Percentiles rank a stretch among this genome's conserved stretches.
These are phyloP conservation scores for Timema podura DNA, from an alignment of 2,888 invertebrate species.

Conservation along the genomic window DNA sequence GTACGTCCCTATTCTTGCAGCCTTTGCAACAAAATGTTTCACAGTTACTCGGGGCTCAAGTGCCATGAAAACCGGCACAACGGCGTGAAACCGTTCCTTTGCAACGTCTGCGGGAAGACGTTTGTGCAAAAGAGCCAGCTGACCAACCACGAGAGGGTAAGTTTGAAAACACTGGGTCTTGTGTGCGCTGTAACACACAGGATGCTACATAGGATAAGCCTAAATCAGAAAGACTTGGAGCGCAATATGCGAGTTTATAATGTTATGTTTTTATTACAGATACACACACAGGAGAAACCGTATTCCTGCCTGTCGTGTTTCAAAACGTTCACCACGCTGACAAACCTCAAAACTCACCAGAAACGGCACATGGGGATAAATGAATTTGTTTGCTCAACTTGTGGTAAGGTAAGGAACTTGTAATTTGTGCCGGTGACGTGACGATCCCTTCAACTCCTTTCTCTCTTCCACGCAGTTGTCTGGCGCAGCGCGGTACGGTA, in stretches of 20 bases:
- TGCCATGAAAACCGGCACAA: conserved; percentile 24
- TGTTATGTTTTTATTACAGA: background rate
- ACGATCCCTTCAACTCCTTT: too few relatives aligned
- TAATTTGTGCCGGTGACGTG: too few relatives aligned
- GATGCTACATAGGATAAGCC: background rate
- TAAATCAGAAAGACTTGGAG: background rate
- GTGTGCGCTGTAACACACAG: background rate
- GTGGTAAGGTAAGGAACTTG: conserved; percentile 33
- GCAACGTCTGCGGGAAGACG: conserved; percentile 35
- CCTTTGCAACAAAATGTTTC: conserved; percentile 33
- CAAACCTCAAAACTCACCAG: conserved; percentile 39
- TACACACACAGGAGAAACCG: conserved; percentile 16
- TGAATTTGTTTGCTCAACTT: conserved; percentile 38
- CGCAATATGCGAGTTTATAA: background rate
- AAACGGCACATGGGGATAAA: conserved; percentile 40
- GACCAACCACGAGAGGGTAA: conserved; percentile 26
- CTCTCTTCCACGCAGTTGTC: too few relatives aligned
- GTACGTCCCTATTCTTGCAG: conserved; percentile 34
- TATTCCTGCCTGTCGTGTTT: conserved; percentile 38
- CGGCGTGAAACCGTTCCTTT: conserved; percentile 31
- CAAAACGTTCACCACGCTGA: conserved; percentile 39
- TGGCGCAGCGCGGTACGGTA: too few relatives aligned
- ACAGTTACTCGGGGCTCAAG: conserved; percentile 28
- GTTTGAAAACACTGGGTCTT: background rate
- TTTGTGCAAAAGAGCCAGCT: conserved; percentile 35